Conservation (phyloP, 2,797 vertebrate genomes). For the Rhincodon typus region DNA sequence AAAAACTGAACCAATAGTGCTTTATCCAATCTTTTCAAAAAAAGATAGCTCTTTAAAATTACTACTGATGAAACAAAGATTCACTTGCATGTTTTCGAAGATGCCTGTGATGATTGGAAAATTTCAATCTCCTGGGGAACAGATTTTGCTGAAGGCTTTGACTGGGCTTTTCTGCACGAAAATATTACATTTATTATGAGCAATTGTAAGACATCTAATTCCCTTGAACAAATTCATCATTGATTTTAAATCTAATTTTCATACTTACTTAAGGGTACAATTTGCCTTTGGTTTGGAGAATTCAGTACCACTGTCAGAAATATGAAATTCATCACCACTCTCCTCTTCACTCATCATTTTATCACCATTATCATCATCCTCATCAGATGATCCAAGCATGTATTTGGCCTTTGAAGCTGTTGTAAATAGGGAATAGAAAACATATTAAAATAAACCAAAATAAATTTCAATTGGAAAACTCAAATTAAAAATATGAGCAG, state of each 20-base stretch:
- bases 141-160: constrained; percentile 43
- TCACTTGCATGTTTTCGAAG: constrained; percentile 19
- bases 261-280: constrained; percentile 43
- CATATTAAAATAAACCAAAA: neutral
- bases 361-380: constrained; percentile 41
- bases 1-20: neutral
- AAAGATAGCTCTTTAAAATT: neutral
- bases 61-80: neutral
- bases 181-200: neutral
- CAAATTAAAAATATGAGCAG: neutral
- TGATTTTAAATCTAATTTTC: neutral
- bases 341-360: constrained; percentile 45
- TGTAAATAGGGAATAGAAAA: neutral
- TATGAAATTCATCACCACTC: neutral
- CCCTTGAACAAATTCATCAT: neutral
- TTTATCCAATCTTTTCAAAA: neutral
- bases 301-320: constrained; percentile 35
- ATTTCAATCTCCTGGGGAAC: constrained; percentile 38
- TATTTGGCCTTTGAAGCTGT: constrained; percentile 20
- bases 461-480: neutral
- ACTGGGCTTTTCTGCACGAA: constrained; percentile 48
- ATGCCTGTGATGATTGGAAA: neutral
- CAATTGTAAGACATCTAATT: neutral
- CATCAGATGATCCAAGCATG: neutral
- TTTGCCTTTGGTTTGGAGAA: constrained; percentile 47